phyloP scores from a whole-genome alignment of 2,113 vertebrate genomes.

The Poeciliopsis occidentalis region DNA sequence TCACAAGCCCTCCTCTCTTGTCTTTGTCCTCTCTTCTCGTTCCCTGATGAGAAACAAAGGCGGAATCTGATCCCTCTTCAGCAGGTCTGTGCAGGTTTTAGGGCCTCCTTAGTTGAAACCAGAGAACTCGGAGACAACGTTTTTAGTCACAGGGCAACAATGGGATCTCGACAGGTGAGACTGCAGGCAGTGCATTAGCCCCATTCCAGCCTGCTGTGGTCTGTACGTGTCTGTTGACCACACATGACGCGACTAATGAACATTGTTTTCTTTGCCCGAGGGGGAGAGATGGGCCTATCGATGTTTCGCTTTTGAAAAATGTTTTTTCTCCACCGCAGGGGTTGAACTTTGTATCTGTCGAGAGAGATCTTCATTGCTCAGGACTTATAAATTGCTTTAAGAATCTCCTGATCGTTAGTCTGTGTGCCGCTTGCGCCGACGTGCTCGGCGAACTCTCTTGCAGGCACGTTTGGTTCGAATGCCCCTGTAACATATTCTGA shows the following conservation, averaged over 20 bases:
- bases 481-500: conserved; percentile 11
- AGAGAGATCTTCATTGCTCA: conserved; percentile 1
- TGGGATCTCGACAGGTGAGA: conserved; percentile 65
- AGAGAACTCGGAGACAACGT: conserved; percentile 57
- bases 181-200: conserved; percentile 60
- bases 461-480: neutral
- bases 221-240: conserved; percentile 67
- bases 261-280: conserved; percentile 54
- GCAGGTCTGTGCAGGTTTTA: conserved; percentile 67
- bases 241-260: conserved; percentile 68
- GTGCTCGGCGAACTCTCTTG: conserved; percentile 22
- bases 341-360: conserved; percentile 10
- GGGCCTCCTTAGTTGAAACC: conserved; percentile 47
- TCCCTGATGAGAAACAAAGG: conserved; percentile 42
- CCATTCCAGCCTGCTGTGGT: conserved; percentile 52
- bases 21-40: conserved; percentile 42
- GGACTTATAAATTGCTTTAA: conserved; percentile 14
- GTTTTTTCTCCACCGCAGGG: conserved; percentile 25
- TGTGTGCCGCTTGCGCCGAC: neutral
- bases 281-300: conserved; percentile 14
- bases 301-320: conserved; percentile 25
- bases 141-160: conserved; percentile 61
- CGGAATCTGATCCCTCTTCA: conserved; percentile 49
- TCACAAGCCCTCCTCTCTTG: conserved; percentile 15
- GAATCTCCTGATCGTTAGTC: neutral